Percentiles rank a stretch among this genome's conserved stretches.
Conservation (phyloP, 2,888 invertebrate species). For the Boloria selene region DNA sequence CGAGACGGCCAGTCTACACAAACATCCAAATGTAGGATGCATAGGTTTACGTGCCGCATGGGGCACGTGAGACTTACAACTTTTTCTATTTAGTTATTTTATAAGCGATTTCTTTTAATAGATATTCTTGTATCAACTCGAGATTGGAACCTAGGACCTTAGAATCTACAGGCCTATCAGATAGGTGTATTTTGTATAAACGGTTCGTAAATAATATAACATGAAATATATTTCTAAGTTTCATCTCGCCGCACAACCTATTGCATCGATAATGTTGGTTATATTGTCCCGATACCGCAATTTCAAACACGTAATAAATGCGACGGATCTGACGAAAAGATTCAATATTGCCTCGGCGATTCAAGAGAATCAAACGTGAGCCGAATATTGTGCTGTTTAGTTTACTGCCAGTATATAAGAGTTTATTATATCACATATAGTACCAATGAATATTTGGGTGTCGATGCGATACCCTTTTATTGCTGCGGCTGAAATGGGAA, state of each 20-base stretch:
- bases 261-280: conserved; percentile 14
- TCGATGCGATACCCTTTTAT: conserved; percentile 16
- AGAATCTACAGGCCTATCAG: too few species aligned
- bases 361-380: conserved; percentile 32
- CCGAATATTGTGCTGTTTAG: conserved; percentile 20
- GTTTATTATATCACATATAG: conserved; percentile 13
- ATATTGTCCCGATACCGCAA: conserved; percentile 24
- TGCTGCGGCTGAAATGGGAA: conserved; percentile 2
- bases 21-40: too few species aligned
- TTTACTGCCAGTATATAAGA: conserved; percentile 14
- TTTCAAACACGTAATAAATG: conserved; percentile 35
- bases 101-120: too few species aligned
- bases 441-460: conserved; percentile 14
- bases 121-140: too few species aligned
- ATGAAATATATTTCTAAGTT: neutral
- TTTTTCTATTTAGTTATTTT: too few species aligned
- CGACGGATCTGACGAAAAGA: conserved; percentile 28
- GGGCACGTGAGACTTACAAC: too few species aligned
- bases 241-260: neutral
- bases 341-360: conserved; percentile 27
- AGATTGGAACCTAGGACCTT: too few species aligned
- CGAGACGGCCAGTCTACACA: too few species aligned
- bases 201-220: neutral
- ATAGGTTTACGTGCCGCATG: too few species aligned
- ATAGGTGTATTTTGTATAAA: neutral